A percentile compares a stretch with the other conserved stretches of the same genome.
Evolutionary conservation across 2,888 invertebrate species (phyloP).

Genomic region (Drosophila aldrichi): DNA sequence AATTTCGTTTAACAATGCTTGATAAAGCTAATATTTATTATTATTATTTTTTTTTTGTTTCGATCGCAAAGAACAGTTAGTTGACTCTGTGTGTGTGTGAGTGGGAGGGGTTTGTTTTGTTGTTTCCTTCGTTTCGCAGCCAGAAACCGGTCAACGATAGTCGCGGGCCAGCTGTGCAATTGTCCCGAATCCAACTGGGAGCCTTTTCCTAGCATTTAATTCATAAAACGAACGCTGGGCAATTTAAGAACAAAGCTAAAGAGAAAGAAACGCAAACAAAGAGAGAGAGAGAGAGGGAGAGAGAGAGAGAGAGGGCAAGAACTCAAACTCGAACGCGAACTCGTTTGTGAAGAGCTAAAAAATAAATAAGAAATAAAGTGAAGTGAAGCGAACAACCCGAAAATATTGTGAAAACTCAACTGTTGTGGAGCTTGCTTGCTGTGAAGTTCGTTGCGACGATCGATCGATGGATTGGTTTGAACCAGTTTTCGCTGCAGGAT

Average conservation of each 20-base stretch:
- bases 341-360: conserved; percentile 44
- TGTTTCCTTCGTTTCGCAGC: conserved; percentile 13
- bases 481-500: conserved; percentile 76
- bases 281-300: background rate
- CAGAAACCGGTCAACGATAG: conserved; percentile 46
- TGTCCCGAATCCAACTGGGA: conserved; percentile 23
- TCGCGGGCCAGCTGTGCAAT: conserved; percentile 38
- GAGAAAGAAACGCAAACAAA: conserved; percentile 3
- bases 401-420: conserved; percentile 39
- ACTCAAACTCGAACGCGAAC: conserved; percentile 21
- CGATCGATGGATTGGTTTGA: conserved; percentile 61
- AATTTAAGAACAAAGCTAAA: conserved; percentile 54
- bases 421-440: conserved; percentile 18
- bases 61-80: conserved; percentile 25
- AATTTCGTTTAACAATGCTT: conserved; percentile 5
- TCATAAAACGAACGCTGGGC: conserved; percentile 48
- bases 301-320: background rate
- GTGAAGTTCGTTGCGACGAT: conserved; percentile 34
- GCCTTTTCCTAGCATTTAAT: conserved; percentile 56
- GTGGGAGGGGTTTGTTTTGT: conserved; percentile 15
- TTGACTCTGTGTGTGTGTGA: background rate
- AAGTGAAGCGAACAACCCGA: conserved; percentile 48
- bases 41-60: too few relatives aligned
- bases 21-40: conserved; percentile 3
- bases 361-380: conserved; percentile 9